A percentile compares a stretch with the other conserved stretches of the same genome.
phyloP scores from a whole-genome alignment of 2,113 vertebrate species.

The Todiramphus chloris region DNA sequence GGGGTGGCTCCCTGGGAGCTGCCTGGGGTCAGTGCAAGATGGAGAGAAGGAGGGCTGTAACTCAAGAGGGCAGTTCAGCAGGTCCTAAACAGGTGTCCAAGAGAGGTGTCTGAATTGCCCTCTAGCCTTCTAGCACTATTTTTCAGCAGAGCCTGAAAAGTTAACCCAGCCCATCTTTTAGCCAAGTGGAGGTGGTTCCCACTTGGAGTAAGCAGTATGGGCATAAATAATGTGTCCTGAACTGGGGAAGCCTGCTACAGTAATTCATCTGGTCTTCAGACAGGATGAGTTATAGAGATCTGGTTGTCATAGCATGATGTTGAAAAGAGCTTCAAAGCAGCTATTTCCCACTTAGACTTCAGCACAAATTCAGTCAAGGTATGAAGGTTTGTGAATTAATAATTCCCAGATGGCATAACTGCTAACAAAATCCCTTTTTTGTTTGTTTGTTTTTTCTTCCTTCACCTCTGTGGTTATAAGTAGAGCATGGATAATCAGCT shows the following conservation, averaged over 20 bases:
- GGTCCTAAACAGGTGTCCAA: neutral
- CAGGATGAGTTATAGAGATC: neutral
- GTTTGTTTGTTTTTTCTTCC: neutral
- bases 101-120: neutral
- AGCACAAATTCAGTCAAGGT: conserved; percentile 37
- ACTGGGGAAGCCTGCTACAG: neutral
- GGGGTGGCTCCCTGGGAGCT: neutral
- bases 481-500: neutral
- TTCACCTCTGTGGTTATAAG: neutral
- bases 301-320: neutral
- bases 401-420: conserved; percentile 41
- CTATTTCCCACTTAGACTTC: conserved; percentile 1
- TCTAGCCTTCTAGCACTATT: neutral
- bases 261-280: neutral
- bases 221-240: neutral
- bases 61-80: neutral
- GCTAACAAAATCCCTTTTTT: neutral
- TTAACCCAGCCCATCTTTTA: neutral
- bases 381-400: conserved; percentile 59
- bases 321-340: conserved; percentile 60
- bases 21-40: neutral
- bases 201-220: neutral
- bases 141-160: neutral
- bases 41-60: neutral
- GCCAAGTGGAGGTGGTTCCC: neutral